phyloP scores from a whole-genome alignment of 2,888 invertebrate species.

The Coelopa pilipes region DNA sequence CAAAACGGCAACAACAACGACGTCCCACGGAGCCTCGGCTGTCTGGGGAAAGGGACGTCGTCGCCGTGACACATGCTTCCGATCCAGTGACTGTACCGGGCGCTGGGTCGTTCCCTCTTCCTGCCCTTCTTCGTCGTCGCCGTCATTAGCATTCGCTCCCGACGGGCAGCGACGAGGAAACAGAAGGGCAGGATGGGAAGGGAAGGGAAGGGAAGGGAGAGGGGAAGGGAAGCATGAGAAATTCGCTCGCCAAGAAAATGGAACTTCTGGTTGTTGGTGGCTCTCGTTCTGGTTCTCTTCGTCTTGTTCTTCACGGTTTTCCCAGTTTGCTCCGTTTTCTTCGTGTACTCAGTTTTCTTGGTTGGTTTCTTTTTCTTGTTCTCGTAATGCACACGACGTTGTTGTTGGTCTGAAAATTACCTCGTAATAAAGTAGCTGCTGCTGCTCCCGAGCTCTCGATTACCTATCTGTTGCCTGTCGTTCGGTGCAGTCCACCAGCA shows the following conservation, averaged over 20 bases:
- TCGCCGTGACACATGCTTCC: too few relatives aligned
- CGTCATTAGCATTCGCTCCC: too few relatives aligned
- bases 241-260: too few relatives aligned
- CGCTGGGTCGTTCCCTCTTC: too few relatives aligned
- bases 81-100: too few relatives aligned
- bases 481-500: neutral
- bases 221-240: too few relatives aligned
- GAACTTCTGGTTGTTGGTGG: too few relatives aligned
- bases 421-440: conserved; percentile 10
- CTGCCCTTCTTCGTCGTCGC: too few relatives aligned
- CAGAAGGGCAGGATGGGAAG: too few relatives aligned
- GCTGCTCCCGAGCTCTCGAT: neutral
- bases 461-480: neutral
- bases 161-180: too few relatives aligned
- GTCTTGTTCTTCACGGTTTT: neutral
- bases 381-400: neutral
- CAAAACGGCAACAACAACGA: neutral
- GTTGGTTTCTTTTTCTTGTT: neutral
- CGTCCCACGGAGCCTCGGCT: neutral
- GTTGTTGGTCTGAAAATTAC: neutral
- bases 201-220: too few relatives aligned
- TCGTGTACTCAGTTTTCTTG: neutral
- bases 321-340: neutral
- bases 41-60: too few relatives aligned
- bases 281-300: neutral